Conservation (phyloP, 2,888 invertebrate genomes). For the Eledone cirrhosa region DNA sequence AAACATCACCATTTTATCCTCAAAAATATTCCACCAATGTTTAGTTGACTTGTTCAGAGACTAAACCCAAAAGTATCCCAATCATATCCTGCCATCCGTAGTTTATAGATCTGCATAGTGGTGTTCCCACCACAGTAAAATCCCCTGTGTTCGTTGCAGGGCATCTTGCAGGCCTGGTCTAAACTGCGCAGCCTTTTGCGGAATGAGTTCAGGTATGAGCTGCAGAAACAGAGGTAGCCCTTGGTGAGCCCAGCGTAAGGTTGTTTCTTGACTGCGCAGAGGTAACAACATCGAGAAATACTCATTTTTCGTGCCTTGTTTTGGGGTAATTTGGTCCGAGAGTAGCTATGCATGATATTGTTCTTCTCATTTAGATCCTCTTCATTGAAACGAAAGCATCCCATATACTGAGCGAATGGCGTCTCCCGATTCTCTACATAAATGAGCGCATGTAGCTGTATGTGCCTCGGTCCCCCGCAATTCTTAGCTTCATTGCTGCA, state of each 20-base stretch:
- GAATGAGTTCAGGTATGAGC: neutral
- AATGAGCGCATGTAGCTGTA: neutral
- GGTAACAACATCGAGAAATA: slow-evolving; percentile 17
- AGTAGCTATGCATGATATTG: neutral
- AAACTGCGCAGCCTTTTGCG: neutral
- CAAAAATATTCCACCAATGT: no score
- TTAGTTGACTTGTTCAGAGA: neutral
- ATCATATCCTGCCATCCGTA: neutral
- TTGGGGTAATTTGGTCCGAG: neutral
- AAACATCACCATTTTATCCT: no score
- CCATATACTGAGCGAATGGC: slow-evolving; percentile 5
- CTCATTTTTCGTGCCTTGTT: neutral
- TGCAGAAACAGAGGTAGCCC: slow-evolving; percentile 9
- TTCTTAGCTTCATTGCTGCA: neutral
- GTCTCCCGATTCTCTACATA: neutral
- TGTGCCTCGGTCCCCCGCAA: neutral
- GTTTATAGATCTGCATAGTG: slow-evolving; percentile 3
- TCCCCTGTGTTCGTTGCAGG: neutral
- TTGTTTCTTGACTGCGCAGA: neutral
- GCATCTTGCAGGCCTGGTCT: neutral
- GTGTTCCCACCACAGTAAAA: neutral
- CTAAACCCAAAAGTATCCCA: slow-evolving; percentile 16
- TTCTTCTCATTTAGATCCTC: neutral
- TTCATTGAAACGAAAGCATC: neutral
- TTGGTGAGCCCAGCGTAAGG: neutral